Conservation (phyloP, 2,113 vertebrate genomes). For the Collichthys lucidus region DNA sequence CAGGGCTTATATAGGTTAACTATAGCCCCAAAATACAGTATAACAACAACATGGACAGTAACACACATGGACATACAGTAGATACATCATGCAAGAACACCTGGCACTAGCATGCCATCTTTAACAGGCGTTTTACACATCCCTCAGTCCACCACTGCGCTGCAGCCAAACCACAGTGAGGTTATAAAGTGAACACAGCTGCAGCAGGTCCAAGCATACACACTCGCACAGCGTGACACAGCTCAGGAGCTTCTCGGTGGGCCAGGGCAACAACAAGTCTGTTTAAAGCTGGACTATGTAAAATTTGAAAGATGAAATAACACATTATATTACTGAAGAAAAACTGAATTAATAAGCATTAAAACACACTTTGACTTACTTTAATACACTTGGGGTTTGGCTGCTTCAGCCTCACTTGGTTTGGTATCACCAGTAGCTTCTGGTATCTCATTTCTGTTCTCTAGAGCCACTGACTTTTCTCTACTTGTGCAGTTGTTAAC, state of each 20-base stretch:
- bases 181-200: constrained; percentile 72
- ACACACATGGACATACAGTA: constrained; percentile 33
- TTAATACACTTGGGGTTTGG: neutral
- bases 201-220: constrained; percentile 21
- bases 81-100: constrained; percentile 58
- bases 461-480: neutral
- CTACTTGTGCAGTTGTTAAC: neutral
- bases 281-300: neutral
- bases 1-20: constrained; percentile 38
- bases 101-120: constrained; percentile 66
- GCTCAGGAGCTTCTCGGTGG: constrained; percentile 20
- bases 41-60: constrained; percentile 11
- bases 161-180: constrained; percentile 46
- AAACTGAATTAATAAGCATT: neutral
- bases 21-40: constrained; percentile 27
- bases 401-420: neutral
- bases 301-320: neutral
- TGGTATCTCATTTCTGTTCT: neutral
- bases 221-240: constrained; percentile 12
- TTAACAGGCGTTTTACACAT: constrained; percentile 63
- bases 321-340: neutral
- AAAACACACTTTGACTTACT: neutral
- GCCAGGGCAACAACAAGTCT: neutral
- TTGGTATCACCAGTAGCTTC: neutral
- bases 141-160: constrained; percentile 31